Base-by-base conservation (phyloP, 2,113 vertebrate genomes). In the Chamaea fasciata region DNA sequence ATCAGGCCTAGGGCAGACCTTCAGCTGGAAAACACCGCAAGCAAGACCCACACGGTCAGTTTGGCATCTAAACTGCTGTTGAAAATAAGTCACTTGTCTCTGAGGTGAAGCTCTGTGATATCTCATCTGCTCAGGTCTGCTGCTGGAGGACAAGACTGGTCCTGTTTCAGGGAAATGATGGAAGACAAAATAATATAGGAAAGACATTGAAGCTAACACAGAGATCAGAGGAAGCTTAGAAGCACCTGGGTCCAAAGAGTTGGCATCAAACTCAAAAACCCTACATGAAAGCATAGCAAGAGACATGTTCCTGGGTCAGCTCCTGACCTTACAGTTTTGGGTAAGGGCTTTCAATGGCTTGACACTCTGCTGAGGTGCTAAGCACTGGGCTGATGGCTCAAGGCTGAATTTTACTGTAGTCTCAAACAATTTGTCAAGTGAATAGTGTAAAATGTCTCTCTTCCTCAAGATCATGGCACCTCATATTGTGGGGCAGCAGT, bases 231-330 rank as follows among this genome's bases (percentile, higher is more conserved):
- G 24, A 85, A 79, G 17, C 19, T 63, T 76, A 85, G 15, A 87
- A 91, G 20, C 17, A 41, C 2, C 6, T 47, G 13, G 4, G 8
- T 73, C 49, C 37, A 21, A 77, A 67, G 35, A 35, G 7, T 4
- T 91, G 42, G 31, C 39, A 28, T 60, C 16, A 63, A 69, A 84
- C 16, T 70, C 15, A 67, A 28, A 83, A 92, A 56, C 31, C 1
- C 4, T 69, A 3, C 0, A 0, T 64, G 74, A 76, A 13, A 75
- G 6, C n/a, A 59, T n/a, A 70, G 42, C 12, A 67, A 70, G 56
- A 78, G 30, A n/a, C 8, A 20, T 3, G 8, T 75, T 92, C 13
- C 30, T 0, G 5, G 10, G n/a, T 35, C 37, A 64, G 49, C 41
- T 82, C 12, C 53, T 87, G 41, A 63, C 47, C 5, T 16, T 78